A percentile compares a stretch with the other conserved stretches of the same genome.
Conservation (phyloP, 2,797 vertebrate genomes). For the Acanthornis magna region DNA sequence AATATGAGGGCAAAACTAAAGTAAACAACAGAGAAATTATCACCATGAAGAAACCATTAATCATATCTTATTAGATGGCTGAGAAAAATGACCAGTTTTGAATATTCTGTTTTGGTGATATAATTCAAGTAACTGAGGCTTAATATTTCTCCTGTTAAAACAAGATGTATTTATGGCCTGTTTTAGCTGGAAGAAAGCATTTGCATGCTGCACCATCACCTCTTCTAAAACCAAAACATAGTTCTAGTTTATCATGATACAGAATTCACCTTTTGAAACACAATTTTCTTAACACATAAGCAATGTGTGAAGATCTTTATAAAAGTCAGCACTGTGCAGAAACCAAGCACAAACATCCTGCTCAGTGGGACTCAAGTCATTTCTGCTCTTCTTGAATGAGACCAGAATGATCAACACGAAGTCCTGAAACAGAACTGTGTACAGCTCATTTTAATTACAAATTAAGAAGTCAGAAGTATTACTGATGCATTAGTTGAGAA, state of each 20-base stretch:
- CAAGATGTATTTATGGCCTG: not conserved
- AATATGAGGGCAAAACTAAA: not conserved
- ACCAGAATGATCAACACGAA: not conserved
- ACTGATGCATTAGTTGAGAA: not conserved
- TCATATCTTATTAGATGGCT: not conserved
- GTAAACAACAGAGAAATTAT: not conserved
- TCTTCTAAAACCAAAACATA: not conserved
- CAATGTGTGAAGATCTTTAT: not conserved
- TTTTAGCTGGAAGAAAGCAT: not conserved
- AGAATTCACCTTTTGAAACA: not conserved
- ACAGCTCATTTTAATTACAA: not conserved
- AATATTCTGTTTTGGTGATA: not conserved
- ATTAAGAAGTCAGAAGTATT: not conserved
- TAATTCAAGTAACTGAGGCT: not conserved
- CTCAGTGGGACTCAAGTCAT: not conserved
- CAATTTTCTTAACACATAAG: not conserved
- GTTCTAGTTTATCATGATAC: not conserved
- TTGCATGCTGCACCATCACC: not conserved
- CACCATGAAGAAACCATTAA: not conserved
- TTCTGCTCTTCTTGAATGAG: not conserved
- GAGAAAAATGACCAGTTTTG: not conserved
- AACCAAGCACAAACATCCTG: not conserved
- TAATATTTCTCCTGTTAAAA: not conserved
- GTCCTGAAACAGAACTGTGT: not conserved
- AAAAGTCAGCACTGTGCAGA: not conserved